Percentiles rank a stretch among this genome's conserved stretches.
Evolutionary conservation across 1,140 invertebrate genomes (phyloP).

Genomic region (Mercenaria mercenaria): DNA sequence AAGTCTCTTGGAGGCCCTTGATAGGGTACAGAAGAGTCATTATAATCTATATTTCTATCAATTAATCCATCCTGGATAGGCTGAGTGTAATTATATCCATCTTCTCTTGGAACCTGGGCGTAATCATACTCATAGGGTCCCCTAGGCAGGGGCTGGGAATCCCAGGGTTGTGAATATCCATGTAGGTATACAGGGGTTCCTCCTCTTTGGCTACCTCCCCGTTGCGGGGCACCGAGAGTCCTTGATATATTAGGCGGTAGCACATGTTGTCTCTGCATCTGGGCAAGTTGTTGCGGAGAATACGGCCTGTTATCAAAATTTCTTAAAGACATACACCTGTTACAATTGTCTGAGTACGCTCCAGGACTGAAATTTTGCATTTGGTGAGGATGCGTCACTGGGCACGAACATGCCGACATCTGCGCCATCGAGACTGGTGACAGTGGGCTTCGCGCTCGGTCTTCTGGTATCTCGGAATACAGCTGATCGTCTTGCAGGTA

Average conservation of each 20-base stretch:
- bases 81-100: conserved; percentile 59
- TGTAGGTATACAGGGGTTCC: conserved; percentile 57
- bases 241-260: conserved; percentile 30
- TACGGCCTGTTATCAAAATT: conserved; percentile 55
- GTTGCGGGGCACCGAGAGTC: neutral
- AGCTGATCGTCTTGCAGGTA: conserved; percentile 53
- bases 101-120: conserved; percentile 51
- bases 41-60: neutral
- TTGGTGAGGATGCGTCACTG: conserved; percentile 70
- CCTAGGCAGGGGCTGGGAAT: conserved; percentile 48
- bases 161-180: conserved; percentile 65
- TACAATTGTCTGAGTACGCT: conserved; percentile 51
- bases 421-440: conserved; percentile 75
- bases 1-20: conserved; percentile 16
- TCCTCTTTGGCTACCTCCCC: neutral
- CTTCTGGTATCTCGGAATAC: conserved; percentile 78
- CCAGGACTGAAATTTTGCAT: neutral
- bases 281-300: conserved; percentile 46
- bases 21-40: conserved; percentile 11
- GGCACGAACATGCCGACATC: conserved; percentile 78
- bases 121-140: conserved; percentile 58
- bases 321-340: conserved; percentile 53
- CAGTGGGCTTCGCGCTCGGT: conserved; percentile 65
- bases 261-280: conserved; percentile 48
- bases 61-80: conserved; percentile 60